Conservation (phyloP, 2,113 vertebrate species). For the Anguilla japonica region DNA sequence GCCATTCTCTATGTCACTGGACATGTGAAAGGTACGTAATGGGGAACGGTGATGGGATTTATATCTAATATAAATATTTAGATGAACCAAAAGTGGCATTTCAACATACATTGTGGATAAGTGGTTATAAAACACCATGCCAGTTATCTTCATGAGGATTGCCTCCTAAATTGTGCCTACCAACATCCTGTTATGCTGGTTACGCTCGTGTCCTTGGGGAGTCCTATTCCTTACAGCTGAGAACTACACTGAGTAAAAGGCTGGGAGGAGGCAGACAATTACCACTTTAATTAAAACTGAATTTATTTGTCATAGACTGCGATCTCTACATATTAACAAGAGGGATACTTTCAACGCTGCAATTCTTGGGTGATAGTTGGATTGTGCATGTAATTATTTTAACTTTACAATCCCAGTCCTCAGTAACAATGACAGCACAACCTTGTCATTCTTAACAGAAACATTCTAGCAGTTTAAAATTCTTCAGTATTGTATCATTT, state of each 20-base stretch:
- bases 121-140: background rate
- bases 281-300: constrained; percentile 17
- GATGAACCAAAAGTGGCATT: background rate
- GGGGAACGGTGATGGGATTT: background rate
- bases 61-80: background rate
- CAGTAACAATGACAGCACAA: background rate
- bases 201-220: background rate
- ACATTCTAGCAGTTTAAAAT: background rate
- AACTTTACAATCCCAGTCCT: background rate
- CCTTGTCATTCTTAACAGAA: background rate
- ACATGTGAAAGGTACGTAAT: background rate
- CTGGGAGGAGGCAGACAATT: background rate
- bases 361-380: background rate
- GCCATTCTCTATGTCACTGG: background rate
- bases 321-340: constrained; percentile 5
- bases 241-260: background rate
- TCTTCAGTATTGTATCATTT: background rate
- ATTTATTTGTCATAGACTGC: background rate
- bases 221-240: background rate
- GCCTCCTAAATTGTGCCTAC: background rate
- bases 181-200: background rate
- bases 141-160: background rate
- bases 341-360: background rate
- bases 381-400: background rate
- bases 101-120: background rate